phyloP scores from a whole-genome alignment of 1,140 invertebrate species.

The Tetramorium parvispinum region DNA sequence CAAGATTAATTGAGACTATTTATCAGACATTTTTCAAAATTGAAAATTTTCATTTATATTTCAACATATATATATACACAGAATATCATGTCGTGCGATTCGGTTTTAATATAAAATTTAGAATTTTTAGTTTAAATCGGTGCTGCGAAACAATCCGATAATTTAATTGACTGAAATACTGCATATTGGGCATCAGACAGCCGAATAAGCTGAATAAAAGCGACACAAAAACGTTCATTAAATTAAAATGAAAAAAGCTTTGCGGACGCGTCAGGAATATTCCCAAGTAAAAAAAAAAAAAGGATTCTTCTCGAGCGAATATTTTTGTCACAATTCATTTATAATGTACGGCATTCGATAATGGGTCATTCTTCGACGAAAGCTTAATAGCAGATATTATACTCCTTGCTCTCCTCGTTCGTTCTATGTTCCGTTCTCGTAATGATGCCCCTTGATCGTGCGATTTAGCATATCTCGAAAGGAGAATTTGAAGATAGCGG shows the following conservation, averaged over 20 bases:
- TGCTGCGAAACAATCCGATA: neutral
- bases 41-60: neutral
- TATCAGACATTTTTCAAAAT: neutral
- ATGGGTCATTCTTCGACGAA: neutral
- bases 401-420: neutral
- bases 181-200: neutral
- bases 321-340: neutral
- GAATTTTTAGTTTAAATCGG: neutral
- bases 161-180: slow-evolving; percentile 8
- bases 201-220: neutral
- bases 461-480: slow-evolving; percentile 5
- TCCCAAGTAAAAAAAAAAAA: slow-evolving; percentile 1
- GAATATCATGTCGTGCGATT: neutral
- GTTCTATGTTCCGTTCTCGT: neutral
- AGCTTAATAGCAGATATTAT: slow-evolving; percentile 1
- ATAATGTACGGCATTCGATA: slow-evolving; percentile 1
- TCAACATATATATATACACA: neutral
- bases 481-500: neutral
- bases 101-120: neutral
- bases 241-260: slow-evolving; percentile 32
- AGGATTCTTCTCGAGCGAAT: neutral
- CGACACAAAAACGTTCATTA: neutral
- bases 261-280: neutral
- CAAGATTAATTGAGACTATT: neutral
- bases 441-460: neutral